Evolutionary conservation across 2,888 invertebrate species (phyloP), one percentile per base, ranked within the genome.

Genomic region (Dicycla oo): DNA sequence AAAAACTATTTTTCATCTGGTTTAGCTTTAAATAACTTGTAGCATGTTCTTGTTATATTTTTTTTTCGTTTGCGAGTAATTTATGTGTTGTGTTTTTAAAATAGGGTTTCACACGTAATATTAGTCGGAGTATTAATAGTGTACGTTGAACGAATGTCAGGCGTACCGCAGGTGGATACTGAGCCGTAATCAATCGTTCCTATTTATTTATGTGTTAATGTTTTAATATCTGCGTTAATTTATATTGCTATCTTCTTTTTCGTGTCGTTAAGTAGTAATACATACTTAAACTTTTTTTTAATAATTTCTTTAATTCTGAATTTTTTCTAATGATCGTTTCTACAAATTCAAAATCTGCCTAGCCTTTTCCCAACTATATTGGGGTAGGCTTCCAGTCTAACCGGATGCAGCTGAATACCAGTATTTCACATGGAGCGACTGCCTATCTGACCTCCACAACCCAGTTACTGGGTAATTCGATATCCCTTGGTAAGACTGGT

Each of bases 1-100:
- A 87, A 87, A 87, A 84, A 90, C 93, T 86, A 94, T 94, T 94
- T 94, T 90, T 94, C 93, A 93, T 91, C 86, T 89, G 90, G 92
- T 91, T 93, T 92, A 92, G 89, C 90, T 93, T 94, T 92, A 92
- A 93, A 93, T 91, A 92, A 91, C 91, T 90, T 89, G 88, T 87
- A 85, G 72, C 66, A 67, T 79, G 69, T 77, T 71, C 69, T 69
- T 60, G 45, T 69, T 81, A 82, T 81, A 84, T 84, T 83, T 80
- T 78, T 80, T 76, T 73, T 75, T 79, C 54, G 77, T 82, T 80
- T 75, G 57, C 60, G 11, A 23, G 56, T 77, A 68, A 82, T 67
- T 78, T 81, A 82, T 81, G 58, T 57, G 63, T 63, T 81, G 18
- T 49, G 40, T 69, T 81, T 78, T 81, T 81, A 67, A 81, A 81